Percentiles rank a stretch among this genome's conserved stretches.
phyloP scores from a whole-genome alignment of 2,797 vertebrate genomes.

The Malurus leucopterus region DNA sequence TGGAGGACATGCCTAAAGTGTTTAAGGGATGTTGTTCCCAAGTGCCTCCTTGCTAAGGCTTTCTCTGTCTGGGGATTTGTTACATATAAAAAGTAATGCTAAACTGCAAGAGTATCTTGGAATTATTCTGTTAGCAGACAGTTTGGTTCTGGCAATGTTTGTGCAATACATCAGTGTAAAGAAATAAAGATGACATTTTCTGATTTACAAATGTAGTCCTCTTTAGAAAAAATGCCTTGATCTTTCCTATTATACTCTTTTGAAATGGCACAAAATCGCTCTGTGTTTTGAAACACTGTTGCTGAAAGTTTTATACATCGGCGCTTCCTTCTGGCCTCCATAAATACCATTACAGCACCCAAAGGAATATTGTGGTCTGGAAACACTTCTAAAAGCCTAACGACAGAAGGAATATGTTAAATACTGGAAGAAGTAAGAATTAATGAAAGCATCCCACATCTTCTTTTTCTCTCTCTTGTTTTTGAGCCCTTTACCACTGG shows the following conservation, averaged over 20 bases:
- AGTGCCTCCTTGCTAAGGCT: not conserved
- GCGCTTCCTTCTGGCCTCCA: not conserved
- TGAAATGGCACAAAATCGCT: not conserved
- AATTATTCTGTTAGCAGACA: not conserved
- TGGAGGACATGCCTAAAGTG: not conserved
- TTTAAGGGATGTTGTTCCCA: not conserved
- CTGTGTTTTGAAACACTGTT: not conserved
- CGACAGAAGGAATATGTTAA: not conserved
- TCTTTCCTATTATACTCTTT: not conserved
- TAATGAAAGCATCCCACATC: not conserved
- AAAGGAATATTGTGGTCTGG: not conserved
- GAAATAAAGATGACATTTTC: not conserved
- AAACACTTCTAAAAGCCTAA: constrained; percentile 16
- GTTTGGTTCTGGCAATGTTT: not conserved
- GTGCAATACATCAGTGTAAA: not conserved
- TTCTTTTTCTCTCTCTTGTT: not conserved
- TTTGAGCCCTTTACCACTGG: not conserved
- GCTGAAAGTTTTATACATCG: constrained; percentile 37
- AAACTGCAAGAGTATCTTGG: not conserved
- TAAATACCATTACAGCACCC: constrained; percentile 4
- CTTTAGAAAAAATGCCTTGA: not conserved
- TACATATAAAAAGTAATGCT: not conserved
- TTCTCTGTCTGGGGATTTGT: not conserved
- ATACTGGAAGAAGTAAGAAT: constrained; percentile 4
- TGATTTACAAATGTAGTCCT: not conserved